Conservation (phyloP, 2,113 vertebrate genomes). For the Cochlearius cochlearius region DNA sequence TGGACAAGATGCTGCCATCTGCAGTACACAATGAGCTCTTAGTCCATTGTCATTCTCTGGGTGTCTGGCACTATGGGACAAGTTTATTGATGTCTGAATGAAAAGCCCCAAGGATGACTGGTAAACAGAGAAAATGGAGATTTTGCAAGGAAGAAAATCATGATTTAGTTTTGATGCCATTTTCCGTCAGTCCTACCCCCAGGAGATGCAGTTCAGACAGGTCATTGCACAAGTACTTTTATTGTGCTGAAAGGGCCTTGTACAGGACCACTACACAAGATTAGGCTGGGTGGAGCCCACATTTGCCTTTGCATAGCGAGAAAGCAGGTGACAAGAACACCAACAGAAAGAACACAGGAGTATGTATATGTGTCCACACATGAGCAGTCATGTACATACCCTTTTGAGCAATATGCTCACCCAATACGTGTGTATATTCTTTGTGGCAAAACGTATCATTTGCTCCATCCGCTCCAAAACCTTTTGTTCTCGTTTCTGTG, state of each 20-base stretch:
- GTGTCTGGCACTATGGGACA: not conserved
- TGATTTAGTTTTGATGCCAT: not conserved
- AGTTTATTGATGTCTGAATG: not conserved
- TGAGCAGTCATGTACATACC: rapidly evolving
- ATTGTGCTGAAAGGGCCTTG: rapidly evolving
- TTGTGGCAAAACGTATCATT: not conserved
- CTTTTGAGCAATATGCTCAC: not conserved
- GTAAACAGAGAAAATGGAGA: not conserved
- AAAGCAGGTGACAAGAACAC: not conserved
- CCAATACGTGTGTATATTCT: not conserved
- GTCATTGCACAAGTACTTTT: not conserved
- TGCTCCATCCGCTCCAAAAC: not conserved
- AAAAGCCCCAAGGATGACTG: not conserved
- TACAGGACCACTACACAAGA: not conserved
- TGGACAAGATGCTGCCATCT: not conserved
- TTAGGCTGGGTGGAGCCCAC: not conserved
- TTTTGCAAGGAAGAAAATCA: not conserved
- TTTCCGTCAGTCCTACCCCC: not conserved
- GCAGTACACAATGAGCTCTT: not conserved
- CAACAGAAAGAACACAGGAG: not conserved
- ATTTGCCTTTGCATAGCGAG: not conserved
- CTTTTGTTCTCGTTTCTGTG: not conserved
- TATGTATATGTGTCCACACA: rapidly evolving
- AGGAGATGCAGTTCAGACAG: rapidly evolving
- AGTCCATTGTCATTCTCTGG: not conserved